Evolutionary conservation across 2,888 invertebrate genomes (phyloP).

Genomic region (Hymenopus coronatus): DNA sequence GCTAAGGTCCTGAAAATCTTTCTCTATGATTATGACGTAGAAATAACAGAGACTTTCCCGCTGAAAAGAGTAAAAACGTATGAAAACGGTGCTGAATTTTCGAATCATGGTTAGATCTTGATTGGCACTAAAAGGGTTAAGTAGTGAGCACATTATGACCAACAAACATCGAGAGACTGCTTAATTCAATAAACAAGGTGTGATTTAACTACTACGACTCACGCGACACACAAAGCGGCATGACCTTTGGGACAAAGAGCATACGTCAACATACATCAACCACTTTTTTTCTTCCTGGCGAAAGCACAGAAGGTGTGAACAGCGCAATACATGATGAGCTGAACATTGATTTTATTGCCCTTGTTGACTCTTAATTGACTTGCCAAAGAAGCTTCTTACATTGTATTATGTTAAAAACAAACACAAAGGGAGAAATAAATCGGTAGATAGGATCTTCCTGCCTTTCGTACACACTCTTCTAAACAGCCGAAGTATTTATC

Average conservation of each 20-base stretch:
- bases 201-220: neutral
- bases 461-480: neutral
- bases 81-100: no score
- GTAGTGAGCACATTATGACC: neutral
- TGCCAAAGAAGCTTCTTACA: neutral
- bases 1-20: no score
- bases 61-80: no score
- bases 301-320: neutral
- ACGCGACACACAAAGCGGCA: neutral
- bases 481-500: no score
- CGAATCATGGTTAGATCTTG: no score
- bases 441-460: neutral
- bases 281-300: neutral
- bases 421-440: neutral
- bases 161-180: neutral
- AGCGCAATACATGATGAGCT: neutral
- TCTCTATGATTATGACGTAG: no score
- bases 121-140: no score
- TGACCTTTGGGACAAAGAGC: neutral
- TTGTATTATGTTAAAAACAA: neutral
- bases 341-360: neutral
- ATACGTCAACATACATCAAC: neutral
- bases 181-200: neutral
- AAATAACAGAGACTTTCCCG: no score
- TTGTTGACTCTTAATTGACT: neutral